Evolutionary conservation across 1,140 invertebrate genomes (phyloP), one percentile per base, ranked within the genome.

Genomic region (Heliconius congener): DNA sequence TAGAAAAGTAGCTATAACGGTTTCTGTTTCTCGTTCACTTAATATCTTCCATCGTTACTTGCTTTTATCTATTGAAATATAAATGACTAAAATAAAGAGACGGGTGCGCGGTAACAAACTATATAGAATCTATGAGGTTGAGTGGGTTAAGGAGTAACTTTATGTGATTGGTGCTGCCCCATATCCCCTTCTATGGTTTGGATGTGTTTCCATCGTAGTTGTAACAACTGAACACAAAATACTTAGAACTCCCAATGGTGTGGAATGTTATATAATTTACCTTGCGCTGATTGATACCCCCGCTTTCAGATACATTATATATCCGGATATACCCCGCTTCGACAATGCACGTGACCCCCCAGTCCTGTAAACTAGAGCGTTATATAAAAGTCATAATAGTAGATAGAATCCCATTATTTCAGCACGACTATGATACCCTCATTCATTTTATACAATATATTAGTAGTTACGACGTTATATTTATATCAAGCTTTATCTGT

Each of bases 101-200:
- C 39, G 60, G 23, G 27, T 46, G 34, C 30, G 42, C 6, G 23
- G 50, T 34, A n/a, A 13, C 50, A 70, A 27, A 55, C 72, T 52
- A 23, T 74, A 72, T 70, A 74, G 1, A 23, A 30, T 83, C 87
- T 92, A 91, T 92, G 91, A 92, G 91, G 90, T 89, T 87, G 89
- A 82, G 90, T 89, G 90, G 87, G 77, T 78, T 81, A 83, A 76
- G 79, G 88, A 88, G 90, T 91, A 88, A 88, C 83, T 87, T 88
- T 86, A 90, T 93, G 89, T 93, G 94, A 94, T 93, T 95, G 94
- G 94, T 95, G 94, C 94, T 95, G 94, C 94, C 94, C 94, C 92
- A 88, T 85, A 73, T 88, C 85, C 91, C 80, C 87, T 77, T 85
- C 85, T 84, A 83, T 88, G 88, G 87, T 88, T 91, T 93, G 88